A percentile compares a stretch with the other conserved stretches of the same genome.
Evolutionary conservation across 2,113 vertebrate genomes (phyloP).

Genomic region (Colossoma macropomum): DNA sequence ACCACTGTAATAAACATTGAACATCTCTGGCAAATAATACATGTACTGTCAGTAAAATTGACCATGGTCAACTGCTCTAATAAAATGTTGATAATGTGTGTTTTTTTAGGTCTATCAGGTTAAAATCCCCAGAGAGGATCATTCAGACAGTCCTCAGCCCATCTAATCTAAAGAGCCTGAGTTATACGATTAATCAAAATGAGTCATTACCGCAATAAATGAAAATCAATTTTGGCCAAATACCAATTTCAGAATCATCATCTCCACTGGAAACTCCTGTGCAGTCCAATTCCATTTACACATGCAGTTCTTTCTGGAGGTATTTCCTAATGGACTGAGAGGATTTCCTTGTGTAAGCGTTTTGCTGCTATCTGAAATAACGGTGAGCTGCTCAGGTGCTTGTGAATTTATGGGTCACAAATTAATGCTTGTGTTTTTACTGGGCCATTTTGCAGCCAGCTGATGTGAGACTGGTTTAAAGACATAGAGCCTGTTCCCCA

Average conservation of each 20-base stretch:
- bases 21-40: background rate
- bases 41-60: background rate
- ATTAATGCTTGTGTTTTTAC: background rate
- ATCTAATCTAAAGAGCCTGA: conserved; percentile 17
- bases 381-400: background rate
- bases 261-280: conserved; percentile 21
- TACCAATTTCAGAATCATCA: conserved; percentile 18
- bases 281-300: conserved; percentile 23
- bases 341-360: conserved; percentile 4
- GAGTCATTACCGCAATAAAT: conserved; percentile 44
- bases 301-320: background rate
- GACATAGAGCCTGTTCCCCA: background rate
- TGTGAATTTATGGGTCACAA: background rate
- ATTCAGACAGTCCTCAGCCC: background rate
- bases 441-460: background rate
- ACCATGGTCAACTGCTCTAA: background rate
- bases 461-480: background rate
- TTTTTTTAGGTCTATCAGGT: background rate
- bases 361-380: conserved; percentile 14
- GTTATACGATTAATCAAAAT: conserved; percentile 40
- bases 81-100: background rate
- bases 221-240: conserved; percentile 49
- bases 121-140: background rate
- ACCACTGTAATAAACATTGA: conserved; percentile 14
- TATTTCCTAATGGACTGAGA: conserved; percentile 13